A percentile compares a stretch with the other conserved stretches of the same genome.
Evolutionary conservation across 2,888 invertebrate genomes (phyloP).

Genomic region (Drosophila pseudotalamancana): DNA sequence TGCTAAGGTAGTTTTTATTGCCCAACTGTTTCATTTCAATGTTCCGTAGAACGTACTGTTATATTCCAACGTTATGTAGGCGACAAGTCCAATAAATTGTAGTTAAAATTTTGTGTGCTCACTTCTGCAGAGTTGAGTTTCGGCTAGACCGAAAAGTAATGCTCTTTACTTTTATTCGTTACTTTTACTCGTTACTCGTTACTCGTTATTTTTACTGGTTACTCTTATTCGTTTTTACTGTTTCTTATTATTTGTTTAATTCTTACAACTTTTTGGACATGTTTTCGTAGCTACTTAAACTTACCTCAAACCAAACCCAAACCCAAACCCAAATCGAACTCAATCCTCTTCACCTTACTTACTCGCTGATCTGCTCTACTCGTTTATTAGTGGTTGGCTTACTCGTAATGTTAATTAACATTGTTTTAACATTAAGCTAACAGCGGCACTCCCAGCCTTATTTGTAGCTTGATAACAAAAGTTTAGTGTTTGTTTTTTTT

Average conservation of each 20-base stretch:
- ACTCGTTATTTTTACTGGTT: constrained; percentile 6
- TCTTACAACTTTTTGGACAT: constrained; percentile 31
- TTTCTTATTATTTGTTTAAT: constrained; percentile 5
- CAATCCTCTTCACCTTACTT: constrained; percentile 26
- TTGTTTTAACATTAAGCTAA: constrained; percentile 42
- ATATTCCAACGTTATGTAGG: too few relatives aligned
- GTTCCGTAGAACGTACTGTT: too few relatives aligned
- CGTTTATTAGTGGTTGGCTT: constrained; percentile 3
- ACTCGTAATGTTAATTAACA: constrained; percentile 42
- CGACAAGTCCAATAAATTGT: too few relatives aligned
- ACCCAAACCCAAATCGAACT: too few relatives aligned
- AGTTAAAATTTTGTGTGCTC: constrained; percentile 7
- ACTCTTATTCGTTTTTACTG: constrained; percentile 21
- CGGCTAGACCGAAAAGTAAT: constrained; percentile 16
- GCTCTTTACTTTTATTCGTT: constrained; percentile 13
- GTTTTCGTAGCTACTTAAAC: constrained; percentile 35
- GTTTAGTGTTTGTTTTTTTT: too few relatives aligned
- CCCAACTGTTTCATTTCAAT: too few relatives aligned
- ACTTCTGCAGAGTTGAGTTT: constrained; percentile 40
- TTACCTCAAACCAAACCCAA: constrained; percentile 19
- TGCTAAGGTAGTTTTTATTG: too few relatives aligned
- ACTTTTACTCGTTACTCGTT: constrained; percentile 28
- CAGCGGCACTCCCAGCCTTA: constrained; percentile 11
- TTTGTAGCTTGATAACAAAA: constrained; percentile 16
- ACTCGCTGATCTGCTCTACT: constrained; percentile 9